phyloP scores from a whole-genome alignment of 2,888 invertebrate genomes.

The Invenusta paracnida region DNA sequence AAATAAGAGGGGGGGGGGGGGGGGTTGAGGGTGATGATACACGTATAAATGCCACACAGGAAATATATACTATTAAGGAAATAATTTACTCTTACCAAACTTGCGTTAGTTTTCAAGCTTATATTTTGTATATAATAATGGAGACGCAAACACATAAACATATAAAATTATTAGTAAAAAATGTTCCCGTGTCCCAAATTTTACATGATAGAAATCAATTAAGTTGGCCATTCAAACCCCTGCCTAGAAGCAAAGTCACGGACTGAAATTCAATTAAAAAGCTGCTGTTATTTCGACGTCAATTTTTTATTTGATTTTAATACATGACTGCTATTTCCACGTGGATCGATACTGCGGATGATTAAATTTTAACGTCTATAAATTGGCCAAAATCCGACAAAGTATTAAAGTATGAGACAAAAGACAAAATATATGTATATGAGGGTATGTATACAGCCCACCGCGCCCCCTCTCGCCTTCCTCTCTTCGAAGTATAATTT shows the following conservation, averaged over 20 bases:
- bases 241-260: constrained; percentile 17
- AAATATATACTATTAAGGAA: not conserved
- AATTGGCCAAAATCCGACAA: constrained; percentile 24
- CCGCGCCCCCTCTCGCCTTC: not conserved
- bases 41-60: no score
- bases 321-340: constrained; percentile 19
- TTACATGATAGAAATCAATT: constrained; percentile 23
- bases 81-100: not conserved
- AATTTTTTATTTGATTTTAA: constrained; percentile 25
- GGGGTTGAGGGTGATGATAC: no score
- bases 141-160: no score
- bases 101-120: not conserved
- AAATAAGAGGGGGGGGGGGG: no score
- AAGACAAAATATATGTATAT: no score
- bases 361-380: constrained; percentile 25
- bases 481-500: not conserved
- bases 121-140: not conserved
- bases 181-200: not conserved
- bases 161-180: constrained; percentile 3
- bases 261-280: constrained; percentile 27
- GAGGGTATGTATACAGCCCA: no score
- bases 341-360: not conserved
- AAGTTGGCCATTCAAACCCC: not conserved
- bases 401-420: not conserved
- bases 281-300: constrained; percentile 29